Percentiles rank a stretch among this genome's conserved stretches.
These are phyloP conservation scores for Galbula dea DNA, from an alignment of 2,113 vertebrate genomes.

Conservation along the genomic window DNA sequence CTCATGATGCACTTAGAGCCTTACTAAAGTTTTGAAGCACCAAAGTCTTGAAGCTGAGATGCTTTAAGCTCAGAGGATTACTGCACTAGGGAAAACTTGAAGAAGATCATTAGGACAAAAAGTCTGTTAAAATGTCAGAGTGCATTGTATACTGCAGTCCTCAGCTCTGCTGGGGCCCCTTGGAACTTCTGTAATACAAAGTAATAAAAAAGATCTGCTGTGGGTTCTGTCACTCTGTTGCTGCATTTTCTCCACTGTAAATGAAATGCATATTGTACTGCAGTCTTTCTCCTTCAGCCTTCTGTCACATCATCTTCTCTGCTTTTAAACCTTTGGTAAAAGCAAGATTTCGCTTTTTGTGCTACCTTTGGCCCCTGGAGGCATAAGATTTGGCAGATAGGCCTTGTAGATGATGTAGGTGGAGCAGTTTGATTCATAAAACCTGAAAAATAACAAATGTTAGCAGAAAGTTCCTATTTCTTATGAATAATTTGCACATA, in stretches of 20 bases:
- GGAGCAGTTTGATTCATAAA: background rate
- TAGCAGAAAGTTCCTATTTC: background rate
- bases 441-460: background rate
- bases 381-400: background rate
- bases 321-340: background rate
- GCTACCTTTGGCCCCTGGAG: background rate
- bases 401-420: background rate
- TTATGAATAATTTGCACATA: background rate
- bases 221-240: background rate
- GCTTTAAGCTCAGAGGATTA: background rate
- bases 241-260: background rate
- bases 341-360: background rate
- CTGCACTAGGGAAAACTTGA: background rate
- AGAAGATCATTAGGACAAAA: constrained; percentile 1
- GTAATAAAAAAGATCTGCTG: constrained; percentile 10
- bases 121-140: constrained; percentile 24
- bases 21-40: background rate
- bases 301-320: background rate
- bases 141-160: background rate
- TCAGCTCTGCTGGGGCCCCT: background rate
- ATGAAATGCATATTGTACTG: background rate
- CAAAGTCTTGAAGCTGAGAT: background rate
- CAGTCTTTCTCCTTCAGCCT: background rate
- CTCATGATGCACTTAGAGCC: background rate
- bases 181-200: constrained; percentile 13